Evolutionary conservation across 2,888 invertebrate genomes (phyloP).

Genomic region (Agriotes lineatus): DNA sequence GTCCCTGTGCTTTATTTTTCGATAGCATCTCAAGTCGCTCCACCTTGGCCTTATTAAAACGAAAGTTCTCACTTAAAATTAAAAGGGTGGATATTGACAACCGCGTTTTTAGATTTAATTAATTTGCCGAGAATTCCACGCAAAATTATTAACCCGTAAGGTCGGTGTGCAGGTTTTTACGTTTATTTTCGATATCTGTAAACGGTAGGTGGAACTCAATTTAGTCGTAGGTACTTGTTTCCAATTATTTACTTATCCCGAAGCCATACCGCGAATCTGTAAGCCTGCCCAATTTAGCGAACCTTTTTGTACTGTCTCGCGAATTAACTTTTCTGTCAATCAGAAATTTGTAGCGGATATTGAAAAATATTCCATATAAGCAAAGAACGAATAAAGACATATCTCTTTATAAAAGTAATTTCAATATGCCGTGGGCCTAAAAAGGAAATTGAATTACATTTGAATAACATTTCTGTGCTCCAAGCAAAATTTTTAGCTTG

Average conservation of each 20-base stretch:
- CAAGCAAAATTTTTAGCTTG: no score
- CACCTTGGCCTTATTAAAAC: constrained; percentile 31
- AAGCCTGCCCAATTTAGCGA: background rate
- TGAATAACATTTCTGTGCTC: no score
- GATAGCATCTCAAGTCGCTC: constrained; percentile 31
- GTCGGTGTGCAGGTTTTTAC: background rate
- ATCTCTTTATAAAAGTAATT: no score
- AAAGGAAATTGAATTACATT: no score
- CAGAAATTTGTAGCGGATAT: no score
- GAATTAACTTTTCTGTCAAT: no score
- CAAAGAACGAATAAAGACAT: no score
- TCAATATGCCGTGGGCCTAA: no score
- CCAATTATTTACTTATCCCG: constrained; percentile 7
- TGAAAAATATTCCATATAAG: no score
- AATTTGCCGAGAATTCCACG: constrained; percentile 14
- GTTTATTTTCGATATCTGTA: constrained; percentile 13
- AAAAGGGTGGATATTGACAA: constrained; percentile 20
- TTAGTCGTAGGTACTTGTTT: constrained; percentile 9
- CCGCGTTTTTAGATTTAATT: constrained; percentile 4
- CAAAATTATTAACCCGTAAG: constrained; percentile 14
- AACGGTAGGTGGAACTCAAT: constrained; percentile 21
- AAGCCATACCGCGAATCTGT: background rate
- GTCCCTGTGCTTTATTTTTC: constrained; percentile 24
- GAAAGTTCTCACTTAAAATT: constrained; percentile 27
- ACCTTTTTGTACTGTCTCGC: no score